Conservation (phyloP, 2,797 vertebrate genomes). For the Eleutherodactylus coqui region DNA sequence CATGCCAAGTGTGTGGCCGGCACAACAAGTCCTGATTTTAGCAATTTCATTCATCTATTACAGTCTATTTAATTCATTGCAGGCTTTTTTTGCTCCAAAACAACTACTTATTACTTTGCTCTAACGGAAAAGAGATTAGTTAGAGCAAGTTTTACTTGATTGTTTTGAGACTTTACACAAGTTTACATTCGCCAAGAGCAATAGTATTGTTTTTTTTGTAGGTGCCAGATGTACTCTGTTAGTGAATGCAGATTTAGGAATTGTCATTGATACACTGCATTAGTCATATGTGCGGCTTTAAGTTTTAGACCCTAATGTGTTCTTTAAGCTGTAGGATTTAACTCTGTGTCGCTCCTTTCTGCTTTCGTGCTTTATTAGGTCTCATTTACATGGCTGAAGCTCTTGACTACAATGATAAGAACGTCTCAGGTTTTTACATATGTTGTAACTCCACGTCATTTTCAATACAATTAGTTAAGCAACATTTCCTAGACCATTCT, state of each 20-base stretch:
- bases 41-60: background rate
- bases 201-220: background rate
- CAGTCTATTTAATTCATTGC: background rate
- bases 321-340: background rate
- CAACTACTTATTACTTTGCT: background rate
- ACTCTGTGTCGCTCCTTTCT: background rate
- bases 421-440: background rate
- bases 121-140: background rate
- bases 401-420: background rate
- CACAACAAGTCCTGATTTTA: background rate
- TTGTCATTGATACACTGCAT: background rate
- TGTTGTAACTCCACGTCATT: background rate
- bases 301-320: background rate
- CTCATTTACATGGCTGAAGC: background rate
- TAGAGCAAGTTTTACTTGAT: background rate
- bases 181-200: background rate
- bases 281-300: background rate
- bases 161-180: background rate
- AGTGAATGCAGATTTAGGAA: background rate
- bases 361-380: background rate
- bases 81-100: background rate
- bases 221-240: background rate
- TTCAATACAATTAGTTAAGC: background rate
- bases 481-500: background rate
- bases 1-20: background rate